Percentiles rank a stretch among this genome's conserved stretches.
Evolutionary conservation across 2,113 vertebrate species (phyloP).

Genomic region (Gila orcuttii): DNA sequence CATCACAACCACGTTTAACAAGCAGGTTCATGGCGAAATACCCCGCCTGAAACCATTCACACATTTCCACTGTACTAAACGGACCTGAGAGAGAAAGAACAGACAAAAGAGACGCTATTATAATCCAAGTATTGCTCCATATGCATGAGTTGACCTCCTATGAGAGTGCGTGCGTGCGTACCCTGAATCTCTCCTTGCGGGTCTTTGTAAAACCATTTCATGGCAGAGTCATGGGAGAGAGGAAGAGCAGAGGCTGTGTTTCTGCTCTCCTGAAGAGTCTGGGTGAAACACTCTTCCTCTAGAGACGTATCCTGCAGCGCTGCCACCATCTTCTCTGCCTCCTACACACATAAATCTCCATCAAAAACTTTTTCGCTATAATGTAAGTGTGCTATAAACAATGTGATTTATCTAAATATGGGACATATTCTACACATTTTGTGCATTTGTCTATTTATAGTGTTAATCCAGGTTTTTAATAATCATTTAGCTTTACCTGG

Average conservation of each 20-base stretch:
- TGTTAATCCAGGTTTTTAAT: neutral
- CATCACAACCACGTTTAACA: constrained; percentile 91
- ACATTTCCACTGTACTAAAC: constrained; percentile 92
- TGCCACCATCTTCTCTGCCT: constrained; percentile 92
- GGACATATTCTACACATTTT: neutral
- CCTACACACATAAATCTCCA: constrained; percentile 68
- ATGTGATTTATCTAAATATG: neutral
- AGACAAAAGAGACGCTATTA: constrained; percentile 41
- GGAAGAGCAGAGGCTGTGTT: constrained; percentile 88
- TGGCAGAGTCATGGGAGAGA: constrained; percentile 87
- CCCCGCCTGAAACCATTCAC: constrained; percentile 93
- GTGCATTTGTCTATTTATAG: neutral
- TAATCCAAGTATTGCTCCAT: constrained; percentile 1
- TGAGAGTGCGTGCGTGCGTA: constrained; percentile 52
- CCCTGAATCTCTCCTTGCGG: constrained; percentile 94
- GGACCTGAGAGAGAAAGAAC: constrained; percentile 74
- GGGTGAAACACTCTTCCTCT: constrained; percentile 89
- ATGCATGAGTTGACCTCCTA: neutral
- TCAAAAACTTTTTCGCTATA: neutral
- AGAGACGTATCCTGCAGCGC: constrained; percentile 89
- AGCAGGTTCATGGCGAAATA: constrained; percentile 93
- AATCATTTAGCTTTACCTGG: neutral
- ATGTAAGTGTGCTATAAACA: neutral
- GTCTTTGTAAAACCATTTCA: constrained; percentile 96
- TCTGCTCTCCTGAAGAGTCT: constrained; percentile 83